Base-by-base conservation (phyloP, 2,113 vertebrate genomes). In the Tyto alba region DNA sequence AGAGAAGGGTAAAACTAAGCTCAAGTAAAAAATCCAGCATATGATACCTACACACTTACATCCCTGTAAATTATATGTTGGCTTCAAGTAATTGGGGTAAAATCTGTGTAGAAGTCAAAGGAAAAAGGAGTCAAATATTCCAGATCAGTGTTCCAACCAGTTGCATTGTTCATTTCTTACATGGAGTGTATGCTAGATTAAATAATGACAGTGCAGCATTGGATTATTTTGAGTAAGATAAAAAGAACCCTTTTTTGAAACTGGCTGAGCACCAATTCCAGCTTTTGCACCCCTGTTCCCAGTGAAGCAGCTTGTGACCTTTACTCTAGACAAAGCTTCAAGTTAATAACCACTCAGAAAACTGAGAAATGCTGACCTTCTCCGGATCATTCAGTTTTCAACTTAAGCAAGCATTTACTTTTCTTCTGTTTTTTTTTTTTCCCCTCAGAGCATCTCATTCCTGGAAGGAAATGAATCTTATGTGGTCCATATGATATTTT, bases 401-500 rank as follows among this genome's bases (percentile, higher is more conserved):
- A 63, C 50, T 88, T 95, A 40, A 72, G 62, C 60, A 96, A 90
- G 29, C 47, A 16, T 88, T 94, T 89, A 15, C 30, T 83, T 90
- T 89, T 23, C 32, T 93, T 83, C 15, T 59, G 0, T 34, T 20
- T 69, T 43, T 73, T 55, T 21, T 41, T 41, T 32, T 68, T 15
- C 13, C 19, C 16, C 18, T 64, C 38, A 83, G 50, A 75, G 29
- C 36, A n/a, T 87, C 56, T 72, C 71, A 38, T 93, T 96, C 88
- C 88, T 93, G 93, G 63, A 88, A 91, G 75, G 66, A 95, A 94
- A 92, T 92, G 5, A 96, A 34, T 93, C 78, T 89, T 96, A 91
- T 90, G 69, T 75, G 73, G 12, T 57, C 57, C 64, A 32, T 92
- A 86, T 69, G 80, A 41, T 95, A 47, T 83, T 94, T 92, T 94